Evolutionary conservation across 2,888 invertebrate genomes (phyloP), one percentile per base, ranked within the genome.

Genomic region (Chrysolina haemoptera): DNA sequence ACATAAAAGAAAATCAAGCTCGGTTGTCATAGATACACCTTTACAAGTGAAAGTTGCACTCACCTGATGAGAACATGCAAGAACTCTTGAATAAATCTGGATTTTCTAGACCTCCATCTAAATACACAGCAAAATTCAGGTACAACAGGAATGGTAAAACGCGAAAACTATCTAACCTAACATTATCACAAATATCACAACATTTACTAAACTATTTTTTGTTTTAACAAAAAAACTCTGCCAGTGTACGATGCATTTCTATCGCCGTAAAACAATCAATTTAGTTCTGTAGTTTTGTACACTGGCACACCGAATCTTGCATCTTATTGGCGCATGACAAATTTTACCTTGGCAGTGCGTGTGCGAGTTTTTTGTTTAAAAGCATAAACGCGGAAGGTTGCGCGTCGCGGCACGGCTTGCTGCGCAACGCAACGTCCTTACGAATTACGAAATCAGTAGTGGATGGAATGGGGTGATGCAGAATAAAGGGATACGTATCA

Each of bases 171-270:
- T 81, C 82, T 83, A 83, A 81, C 79, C 85, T 85, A 84, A 79
- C 83, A 84, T 81, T 85, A 85, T 85, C 85, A 85, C 85, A 85
- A 83, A 77, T 85, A 85, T 85, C 85, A 85, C 85, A 84, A 84
- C 84, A 84, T 83, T 82, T 83, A 84, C 80, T 81, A 78, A 77
- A 73, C 65, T 76, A 79, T 73, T 76, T 80, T 71, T 80, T 75
- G 71, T 78, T 79, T 67, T 50, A 62, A 74, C 64, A 70, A 75
- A 81, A 81, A 82, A 81, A 77, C 77, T 78, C 76, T 79, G 81
- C 81, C 83, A 82, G 80, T 80, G 79, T 81, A 73, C 77, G 81
- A 82, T 84, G 84, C 84, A 84, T 84, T 83, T 83, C 83, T 81
- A 80, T 79, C 78, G 71, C 75, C 75, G 74, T 76, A 82, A 82